Percentiles rank a stretch among this genome's conserved stretches.
Evolutionary conservation across 2,888 invertebrate species (phyloP).

Genomic region (Dynastes maya): DNA sequence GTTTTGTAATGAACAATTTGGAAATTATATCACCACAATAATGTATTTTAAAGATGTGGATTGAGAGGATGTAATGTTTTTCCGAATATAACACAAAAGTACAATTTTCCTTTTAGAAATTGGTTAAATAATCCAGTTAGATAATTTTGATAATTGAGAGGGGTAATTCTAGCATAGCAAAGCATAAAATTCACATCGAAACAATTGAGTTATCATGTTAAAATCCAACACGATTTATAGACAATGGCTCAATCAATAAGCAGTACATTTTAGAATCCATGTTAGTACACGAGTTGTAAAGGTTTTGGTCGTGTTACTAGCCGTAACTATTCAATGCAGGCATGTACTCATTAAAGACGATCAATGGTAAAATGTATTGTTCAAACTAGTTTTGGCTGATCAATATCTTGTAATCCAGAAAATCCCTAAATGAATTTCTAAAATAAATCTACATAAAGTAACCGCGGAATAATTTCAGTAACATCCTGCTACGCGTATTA

Average conservation of each 20-base stretch:
- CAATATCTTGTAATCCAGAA: constrained; percentile 36
- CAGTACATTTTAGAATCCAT: constrained; percentile 20
- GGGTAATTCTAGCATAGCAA: too few relatives aligned
- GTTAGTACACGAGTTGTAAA: constrained; percentile 29
- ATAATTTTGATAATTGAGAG: too few relatives aligned
- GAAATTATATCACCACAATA: too few relatives aligned
- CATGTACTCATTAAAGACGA: constrained; percentile 38
- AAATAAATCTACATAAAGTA: constrained; percentile 49
- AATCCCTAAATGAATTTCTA: constrained; percentile 20
- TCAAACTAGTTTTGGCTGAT: constrained; percentile 26
- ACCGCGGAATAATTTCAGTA: constrained; percentile 45
- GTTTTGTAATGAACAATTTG: too few relatives aligned
- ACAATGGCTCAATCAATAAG: constrained; percentile 32
- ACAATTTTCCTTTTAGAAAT: too few relatives aligned
- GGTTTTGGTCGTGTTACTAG: constrained; percentile 25
- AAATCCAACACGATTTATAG: constrained; percentile 1
- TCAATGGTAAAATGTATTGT: constrained; percentile 33
- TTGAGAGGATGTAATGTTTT: too few relatives aligned
- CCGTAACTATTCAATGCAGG: constrained; percentile 25
- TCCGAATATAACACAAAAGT: too few relatives aligned
- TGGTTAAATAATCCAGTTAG: too few relatives aligned
- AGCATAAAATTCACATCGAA: neutral
- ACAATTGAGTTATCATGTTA: neutral
- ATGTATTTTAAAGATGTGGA: too few relatives aligned
- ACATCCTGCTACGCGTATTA: constrained; percentile 28